Evolutionary conservation across 2,888 invertebrate species (phyloP).

Genomic region (Erannis defoliaria): DNA sequence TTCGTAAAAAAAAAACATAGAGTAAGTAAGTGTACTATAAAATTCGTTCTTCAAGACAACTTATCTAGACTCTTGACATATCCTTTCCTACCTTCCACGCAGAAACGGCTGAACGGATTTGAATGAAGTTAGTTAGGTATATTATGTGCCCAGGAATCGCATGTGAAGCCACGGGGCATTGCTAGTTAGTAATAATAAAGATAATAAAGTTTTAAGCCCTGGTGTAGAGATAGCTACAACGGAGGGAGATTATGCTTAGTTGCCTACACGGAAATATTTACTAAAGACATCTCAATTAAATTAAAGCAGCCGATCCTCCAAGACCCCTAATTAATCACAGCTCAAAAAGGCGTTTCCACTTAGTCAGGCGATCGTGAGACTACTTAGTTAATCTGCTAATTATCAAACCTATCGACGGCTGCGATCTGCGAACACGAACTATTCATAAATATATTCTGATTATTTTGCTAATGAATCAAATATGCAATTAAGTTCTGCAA

Average conservation of each 20-base stretch:
- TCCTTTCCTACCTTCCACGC: no score
- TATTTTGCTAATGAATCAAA: constrained; percentile 42
- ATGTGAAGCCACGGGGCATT: no score
- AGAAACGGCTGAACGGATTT: no score
- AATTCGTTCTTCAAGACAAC: no score
- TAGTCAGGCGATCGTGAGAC: constrained; percentile 12
- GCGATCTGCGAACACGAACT: constrained; percentile 38
- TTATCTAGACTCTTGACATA: no score
- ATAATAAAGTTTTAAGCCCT: no score
- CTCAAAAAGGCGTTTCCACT: constrained; percentile 24
- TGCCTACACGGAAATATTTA: not conserved
- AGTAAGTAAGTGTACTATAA: no score
- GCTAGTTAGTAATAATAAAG: no score
- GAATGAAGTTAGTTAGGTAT: no score
- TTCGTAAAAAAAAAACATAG: no score
- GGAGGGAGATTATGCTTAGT: not conserved
- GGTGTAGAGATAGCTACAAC: no score
- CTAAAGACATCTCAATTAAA: constrained; percentile 1
- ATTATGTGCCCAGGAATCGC: no score
- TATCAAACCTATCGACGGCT: constrained; percentile 24
- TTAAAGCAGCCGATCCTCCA: constrained; percentile 6
- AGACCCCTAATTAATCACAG: constrained; percentile 9
- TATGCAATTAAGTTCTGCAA: constrained; percentile 33
- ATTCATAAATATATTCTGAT: constrained; percentile 32
- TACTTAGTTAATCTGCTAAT: constrained; percentile 35